A percentile compares a stretch with the other conserved stretches of the same genome.
phyloP scores from a whole-genome alignment of 2,888 invertebrate genomes.

The Seladonia tumulorum region DNA sequence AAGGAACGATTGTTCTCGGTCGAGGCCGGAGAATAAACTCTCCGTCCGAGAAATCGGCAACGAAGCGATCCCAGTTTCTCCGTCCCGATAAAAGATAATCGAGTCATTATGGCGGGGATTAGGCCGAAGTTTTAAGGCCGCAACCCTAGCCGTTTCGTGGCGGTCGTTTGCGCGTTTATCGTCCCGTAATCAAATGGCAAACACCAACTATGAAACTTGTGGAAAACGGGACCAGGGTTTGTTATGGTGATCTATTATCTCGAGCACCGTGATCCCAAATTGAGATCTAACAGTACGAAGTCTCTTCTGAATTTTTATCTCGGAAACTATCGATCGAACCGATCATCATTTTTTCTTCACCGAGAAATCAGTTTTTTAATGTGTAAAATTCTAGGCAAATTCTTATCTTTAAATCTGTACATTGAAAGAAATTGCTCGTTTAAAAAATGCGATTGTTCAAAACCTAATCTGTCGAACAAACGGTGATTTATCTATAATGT shows the following conservation, averaged over 20 bases:
- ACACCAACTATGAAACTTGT: background rate
- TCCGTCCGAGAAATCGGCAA: background rate
- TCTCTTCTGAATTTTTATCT: background rate
- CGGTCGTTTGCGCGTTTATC: background rate
- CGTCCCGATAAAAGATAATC: conserved; percentile 1
- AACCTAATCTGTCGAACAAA: no score
- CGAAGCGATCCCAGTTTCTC: background rate
- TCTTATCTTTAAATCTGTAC: no score
- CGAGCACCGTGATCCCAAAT: background rate
- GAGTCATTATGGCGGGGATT: background rate
- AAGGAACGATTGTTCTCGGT: background rate
- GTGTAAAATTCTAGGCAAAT: no score
- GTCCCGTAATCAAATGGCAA: background rate
- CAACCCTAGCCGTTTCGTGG: background rate
- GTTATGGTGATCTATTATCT: background rate
- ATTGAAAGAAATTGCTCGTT: no score
- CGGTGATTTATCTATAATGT: no score
- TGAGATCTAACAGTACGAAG: background rate
- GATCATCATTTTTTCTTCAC: no score
- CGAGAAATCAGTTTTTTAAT: no score
- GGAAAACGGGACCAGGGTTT: background rate
- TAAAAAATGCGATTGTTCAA: no score
- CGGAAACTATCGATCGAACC: background rate
- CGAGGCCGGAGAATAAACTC: background rate
- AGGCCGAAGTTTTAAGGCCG: background rate